Percentiles rank a stretch among this genome's conserved stretches.
Evolutionary conservation across 2,888 invertebrate species (phyloP).

Genomic region (Diloba caeruleocephala): DNA sequence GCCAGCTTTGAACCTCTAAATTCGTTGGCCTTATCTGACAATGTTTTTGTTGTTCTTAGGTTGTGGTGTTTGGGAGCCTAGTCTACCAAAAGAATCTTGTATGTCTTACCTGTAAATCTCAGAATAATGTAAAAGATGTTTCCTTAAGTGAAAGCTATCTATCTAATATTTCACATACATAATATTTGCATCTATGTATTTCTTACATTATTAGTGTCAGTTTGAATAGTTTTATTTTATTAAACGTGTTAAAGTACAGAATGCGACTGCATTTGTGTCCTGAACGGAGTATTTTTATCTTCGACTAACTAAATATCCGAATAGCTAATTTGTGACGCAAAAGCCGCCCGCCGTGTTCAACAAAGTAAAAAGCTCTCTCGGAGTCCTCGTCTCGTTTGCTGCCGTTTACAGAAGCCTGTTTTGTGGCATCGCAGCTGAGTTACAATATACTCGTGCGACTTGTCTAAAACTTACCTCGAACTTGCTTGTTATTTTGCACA

Average conservation of each 20-base stretch:
- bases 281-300: neutral
- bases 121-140: constrained; percentile 22
- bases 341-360: constrained; percentile 14
- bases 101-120: constrained; percentile 34
- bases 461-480: constrained; percentile 30
- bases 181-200: no score
- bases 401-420: constrained; percentile 30
- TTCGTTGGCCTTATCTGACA: constrained; percentile 17
- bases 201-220: no score
- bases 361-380: constrained; percentile 22
- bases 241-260: neutral
- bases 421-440: constrained; percentile 15
- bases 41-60: constrained; percentile 30
- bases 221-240: no score
- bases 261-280: neutral
- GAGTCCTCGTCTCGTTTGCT: constrained; percentile 15
- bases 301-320: neutral
- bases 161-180: no score
- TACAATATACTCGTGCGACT: constrained; percentile 20
- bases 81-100: constrained; percentile 24
- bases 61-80: constrained; percentile 9
- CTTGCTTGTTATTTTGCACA: constrained; percentile 37
- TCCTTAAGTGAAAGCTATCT: constrained; percentile 23
- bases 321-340: constrained; percentile 32
- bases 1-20: constrained; percentile 20